Conservation (phyloP, 1,140 invertebrate genomes). For the Zelostemma sp. region DNA sequence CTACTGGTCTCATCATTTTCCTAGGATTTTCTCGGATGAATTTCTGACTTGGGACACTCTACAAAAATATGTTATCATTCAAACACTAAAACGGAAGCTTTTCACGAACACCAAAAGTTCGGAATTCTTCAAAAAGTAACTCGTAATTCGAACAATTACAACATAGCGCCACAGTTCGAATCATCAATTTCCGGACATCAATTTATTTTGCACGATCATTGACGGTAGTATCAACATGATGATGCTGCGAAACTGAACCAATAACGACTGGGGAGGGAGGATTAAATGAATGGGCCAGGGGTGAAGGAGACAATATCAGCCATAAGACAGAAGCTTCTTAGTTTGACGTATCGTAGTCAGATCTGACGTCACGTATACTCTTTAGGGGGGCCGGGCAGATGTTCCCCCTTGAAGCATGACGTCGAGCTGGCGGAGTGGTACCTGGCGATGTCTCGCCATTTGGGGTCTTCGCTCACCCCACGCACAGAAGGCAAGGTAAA, state of each 20-base stretch:
- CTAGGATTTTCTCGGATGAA: no score
- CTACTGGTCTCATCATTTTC: no score
- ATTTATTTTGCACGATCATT: background rate
- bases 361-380: conserved; percentile 70
- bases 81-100: no score
- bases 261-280: conserved; percentile 1
- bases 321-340: conserved; percentile 47
- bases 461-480: conserved; percentile 48
- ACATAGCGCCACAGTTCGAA: no score
- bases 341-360: conserved; percentile 62
- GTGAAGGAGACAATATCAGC: background rate
- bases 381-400: conserved; percentile 66
- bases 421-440: conserved; percentile 56
- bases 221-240: conserved; percentile 7
- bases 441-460: conserved; percentile 58
- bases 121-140: no score
- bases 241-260: conserved; percentile 15
- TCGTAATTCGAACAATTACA: no score
- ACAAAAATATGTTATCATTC: no score
- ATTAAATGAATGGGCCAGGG: background rate
- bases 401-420: conserved; percentile 69
- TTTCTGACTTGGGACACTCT: no score
- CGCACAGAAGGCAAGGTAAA: conserved; percentile 64
- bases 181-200: no score
- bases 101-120: no score